These are phyloP conservation scores for Melanotaenia pygmaea DNA, from an alignment of 2,797 vertebrate genomes.

Conservation along the genomic window DNA sequence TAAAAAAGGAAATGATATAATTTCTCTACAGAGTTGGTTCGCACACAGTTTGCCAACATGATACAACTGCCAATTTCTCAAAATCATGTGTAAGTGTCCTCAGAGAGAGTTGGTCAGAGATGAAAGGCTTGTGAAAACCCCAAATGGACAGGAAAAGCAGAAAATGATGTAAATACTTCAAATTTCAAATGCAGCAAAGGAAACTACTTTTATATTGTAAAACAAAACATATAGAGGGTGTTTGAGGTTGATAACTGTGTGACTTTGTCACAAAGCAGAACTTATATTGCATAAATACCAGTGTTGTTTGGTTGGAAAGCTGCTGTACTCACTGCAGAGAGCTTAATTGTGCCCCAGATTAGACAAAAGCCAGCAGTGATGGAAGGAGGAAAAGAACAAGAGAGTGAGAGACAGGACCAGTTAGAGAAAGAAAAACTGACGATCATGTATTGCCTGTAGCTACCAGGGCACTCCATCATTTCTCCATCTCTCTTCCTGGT, in stretches of 20 bases:
- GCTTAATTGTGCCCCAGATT: conserved; percentile 4
- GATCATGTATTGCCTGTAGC: conserved; percentile 53
- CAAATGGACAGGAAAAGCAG: conserved; percentile 9
- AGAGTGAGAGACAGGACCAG: conserved; percentile 31
- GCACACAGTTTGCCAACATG: conserved; percentile 39
- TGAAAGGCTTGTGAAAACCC: conserved; percentile 42
- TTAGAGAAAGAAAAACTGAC: conserved; percentile 41
- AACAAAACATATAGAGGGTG: background rate
- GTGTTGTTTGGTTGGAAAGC: background rate
- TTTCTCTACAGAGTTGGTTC: conserved; percentile 39
- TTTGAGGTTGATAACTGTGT: background rate
- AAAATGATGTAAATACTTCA: conserved; percentile 8
- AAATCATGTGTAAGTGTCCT: conserved; percentile 41
- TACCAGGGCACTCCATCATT: conserved; percentile 62
- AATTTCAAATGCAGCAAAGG: background rate
- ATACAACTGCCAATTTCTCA: conserved; percentile 49
- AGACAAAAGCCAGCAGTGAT: conserved; percentile 10
- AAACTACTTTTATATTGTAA: background rate
- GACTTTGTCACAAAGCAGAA: background rate
- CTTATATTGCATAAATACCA: conserved; percentile 1
- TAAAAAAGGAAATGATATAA: conserved; percentile 49
- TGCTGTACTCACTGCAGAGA: conserved; percentile 8
- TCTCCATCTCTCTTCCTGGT: conserved; percentile 52
- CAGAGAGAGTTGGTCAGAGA: conserved; percentile 50
- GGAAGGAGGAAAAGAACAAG: background rate